phyloP scores from a whole-genome alignment of 2,797 vertebrate species.

The Allobates femoralis region DNA sequence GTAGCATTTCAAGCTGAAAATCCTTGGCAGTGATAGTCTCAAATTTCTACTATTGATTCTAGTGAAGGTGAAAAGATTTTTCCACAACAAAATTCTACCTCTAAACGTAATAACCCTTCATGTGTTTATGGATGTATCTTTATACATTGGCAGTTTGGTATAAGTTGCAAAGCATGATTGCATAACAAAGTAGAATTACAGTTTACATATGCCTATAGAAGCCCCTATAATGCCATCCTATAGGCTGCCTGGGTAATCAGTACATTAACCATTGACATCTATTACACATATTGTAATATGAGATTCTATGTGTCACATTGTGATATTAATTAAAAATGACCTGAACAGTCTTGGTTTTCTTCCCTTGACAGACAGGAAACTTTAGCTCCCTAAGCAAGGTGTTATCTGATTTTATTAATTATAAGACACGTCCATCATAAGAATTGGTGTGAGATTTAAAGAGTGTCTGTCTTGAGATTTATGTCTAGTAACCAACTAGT shows the following conservation, averaged over 20 bases:
- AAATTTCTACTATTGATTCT: too few species aligned
- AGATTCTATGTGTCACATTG: neutral
- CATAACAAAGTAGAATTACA: neutral
- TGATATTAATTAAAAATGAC: neutral
- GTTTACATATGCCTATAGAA: neutral
- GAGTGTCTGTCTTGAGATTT: too few species aligned
- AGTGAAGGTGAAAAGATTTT: too few species aligned
- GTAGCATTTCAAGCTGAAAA: too few species aligned
- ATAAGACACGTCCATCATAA: neutral
- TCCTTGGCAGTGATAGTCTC: too few species aligned
- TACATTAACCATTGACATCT: neutral
- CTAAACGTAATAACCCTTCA: neutral
- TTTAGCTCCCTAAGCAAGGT: neutral
- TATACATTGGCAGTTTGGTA: neutral
- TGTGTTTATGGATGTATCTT: neutral
- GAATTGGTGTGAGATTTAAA: neutral
- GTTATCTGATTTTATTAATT: neutral
- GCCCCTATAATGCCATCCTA: neutral
- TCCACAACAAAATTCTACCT: too few species aligned
- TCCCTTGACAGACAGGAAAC: neutral
- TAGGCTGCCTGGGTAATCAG: neutral
- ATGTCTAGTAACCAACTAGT: too few species aligned
- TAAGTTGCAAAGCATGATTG: neutral
- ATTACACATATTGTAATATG: neutral
- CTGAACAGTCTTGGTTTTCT: neutral